Percentiles rank a stretch among this genome's conserved stretches.
These are phyloP conservation scores for Schizaphis graminum DNA, from an alignment of 2,888 invertebrate species.

Conservation along the genomic window DNA sequence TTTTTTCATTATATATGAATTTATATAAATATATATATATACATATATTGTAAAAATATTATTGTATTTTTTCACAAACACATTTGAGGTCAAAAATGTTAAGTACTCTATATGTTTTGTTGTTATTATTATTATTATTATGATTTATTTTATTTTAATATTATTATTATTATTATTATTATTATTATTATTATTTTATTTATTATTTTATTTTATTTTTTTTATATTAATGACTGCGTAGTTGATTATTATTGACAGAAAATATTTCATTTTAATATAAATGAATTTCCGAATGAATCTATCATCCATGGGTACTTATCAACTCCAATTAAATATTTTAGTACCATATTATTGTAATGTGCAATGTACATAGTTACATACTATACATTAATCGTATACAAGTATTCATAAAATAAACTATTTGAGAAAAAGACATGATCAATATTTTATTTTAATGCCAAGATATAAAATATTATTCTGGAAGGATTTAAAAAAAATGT, in stretches of 20 bases:
- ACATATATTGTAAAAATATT: conserved; percentile 46
- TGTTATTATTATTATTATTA: conserved; percentile 28
- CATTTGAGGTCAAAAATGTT: conserved; percentile 56
- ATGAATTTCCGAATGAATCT: neutral
- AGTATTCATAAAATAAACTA: neutral
- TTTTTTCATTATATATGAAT: conserved; percentile 17
- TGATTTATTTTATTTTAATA: conserved; percentile 33
- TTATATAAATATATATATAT: conserved; percentile 28
- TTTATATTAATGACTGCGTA: neutral
- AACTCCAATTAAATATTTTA: neutral
- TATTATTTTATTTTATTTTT: neutral
- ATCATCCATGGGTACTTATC: neutral
- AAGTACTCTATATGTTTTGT: conserved; percentile 50
- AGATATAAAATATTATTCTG: neutral
- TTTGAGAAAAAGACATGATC: neutral
- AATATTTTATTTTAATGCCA: neutral
- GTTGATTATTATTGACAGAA: neutral
- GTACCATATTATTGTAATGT: neutral
- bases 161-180: conserved; percentile 22
- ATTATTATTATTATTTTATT: conserved; percentile 12
- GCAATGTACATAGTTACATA: neutral
- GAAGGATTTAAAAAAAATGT: neutral
- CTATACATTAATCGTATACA: neutral
- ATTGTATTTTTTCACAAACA: conserved; percentile 64
- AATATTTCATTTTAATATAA: neutral